These are phyloP conservation scores for Antennarius maculatus DNA, from an alignment of 2,797 vertebrate genomes.

Conservation along the genomic window DNA sequence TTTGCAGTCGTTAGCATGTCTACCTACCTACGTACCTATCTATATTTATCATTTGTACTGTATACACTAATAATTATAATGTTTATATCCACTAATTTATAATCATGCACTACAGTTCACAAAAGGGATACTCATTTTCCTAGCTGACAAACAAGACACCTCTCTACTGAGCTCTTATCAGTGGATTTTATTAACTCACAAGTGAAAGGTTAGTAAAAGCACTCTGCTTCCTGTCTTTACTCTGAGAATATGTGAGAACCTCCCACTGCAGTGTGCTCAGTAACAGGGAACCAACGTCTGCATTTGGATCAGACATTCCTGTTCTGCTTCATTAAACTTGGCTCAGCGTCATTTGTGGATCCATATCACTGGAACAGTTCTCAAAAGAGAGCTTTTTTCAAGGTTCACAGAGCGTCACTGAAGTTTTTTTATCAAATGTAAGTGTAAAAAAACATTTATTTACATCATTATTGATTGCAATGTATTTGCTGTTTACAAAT, in stretches of 20 bases:
- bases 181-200: conserved; percentile 4
- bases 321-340: conserved; percentile 28
- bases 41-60: background rate
- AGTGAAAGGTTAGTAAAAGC: background rate
- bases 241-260: conserved; percentile 56
- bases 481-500: background rate
- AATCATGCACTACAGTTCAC: background rate
- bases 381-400: conserved; percentile 13
- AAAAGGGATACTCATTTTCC: background rate
- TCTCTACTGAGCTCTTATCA: background rate
- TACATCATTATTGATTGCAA: background rate
- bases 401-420: conserved; percentile 32
- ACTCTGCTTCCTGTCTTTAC: conserved; percentile 14
- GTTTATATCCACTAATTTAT: too few species aligned
- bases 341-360: conserved; percentile 21
- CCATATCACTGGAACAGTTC: conserved; percentile 13
- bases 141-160: background rate
- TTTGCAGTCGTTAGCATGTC: too few species aligned
- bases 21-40: too few species aligned
- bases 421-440: conserved; percentile 42
- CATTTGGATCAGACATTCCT: conserved; percentile 52
- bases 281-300: conserved; percentile 23
- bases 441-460: conserved; percentile 32
- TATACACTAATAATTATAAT: too few species aligned
- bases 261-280: conserved; percentile 48